Base-by-base conservation (phyloP, 2,888 invertebrate genomes). In the Dysmachus trigonus region DNA sequence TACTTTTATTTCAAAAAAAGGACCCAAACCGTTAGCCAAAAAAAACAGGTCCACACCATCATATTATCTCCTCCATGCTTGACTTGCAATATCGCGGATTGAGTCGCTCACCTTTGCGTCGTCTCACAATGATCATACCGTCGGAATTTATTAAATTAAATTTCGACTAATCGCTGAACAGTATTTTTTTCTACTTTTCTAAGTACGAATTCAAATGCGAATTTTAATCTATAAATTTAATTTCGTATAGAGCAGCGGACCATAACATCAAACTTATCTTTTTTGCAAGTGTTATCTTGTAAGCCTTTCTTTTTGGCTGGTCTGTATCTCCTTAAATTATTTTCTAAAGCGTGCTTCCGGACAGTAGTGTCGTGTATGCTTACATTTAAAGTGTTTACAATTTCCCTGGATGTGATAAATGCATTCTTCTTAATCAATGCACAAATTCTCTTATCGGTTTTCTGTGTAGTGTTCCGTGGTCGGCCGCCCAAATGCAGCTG, bases 111-210 rank as follows among this genome's bases (percentile, higher is more conserved):
- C 51, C 35, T 31, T 6, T 27, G 73, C 71, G 77, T 71, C 79
- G 51, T 82, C 33, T 33, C 3, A 41, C 86, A 86, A 31, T 41
- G 1, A 6, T 41, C 22, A 85, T 77, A n/a, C 86, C 84, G 41
- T 86, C 85, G 22, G 86, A 86, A 62, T 85, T 76, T 62, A 77
- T 27, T 27, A 86, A 53, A 76, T 77, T 85, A 30, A 85, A 85
- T 30, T 86, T 85, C 8, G 85, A 79, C 79, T 86, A 79, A 33
- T 79, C 77, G 53, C 81, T 86, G 41, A 85, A 85, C 1, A 86
- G 51, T 51, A n/a, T 85, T 47, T 74, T 87, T 85, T 85, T 87
- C 82, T 82, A 85, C 72, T 87, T 87, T 72, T 38, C 13, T 35
- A 51, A 13, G n/a, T 27, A 85, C 87, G 82, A 87, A 51, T 85